Evolutionary conservation across 2,888 invertebrate genomes (phyloP).

Genomic region (Furcula furcula): DNA sequence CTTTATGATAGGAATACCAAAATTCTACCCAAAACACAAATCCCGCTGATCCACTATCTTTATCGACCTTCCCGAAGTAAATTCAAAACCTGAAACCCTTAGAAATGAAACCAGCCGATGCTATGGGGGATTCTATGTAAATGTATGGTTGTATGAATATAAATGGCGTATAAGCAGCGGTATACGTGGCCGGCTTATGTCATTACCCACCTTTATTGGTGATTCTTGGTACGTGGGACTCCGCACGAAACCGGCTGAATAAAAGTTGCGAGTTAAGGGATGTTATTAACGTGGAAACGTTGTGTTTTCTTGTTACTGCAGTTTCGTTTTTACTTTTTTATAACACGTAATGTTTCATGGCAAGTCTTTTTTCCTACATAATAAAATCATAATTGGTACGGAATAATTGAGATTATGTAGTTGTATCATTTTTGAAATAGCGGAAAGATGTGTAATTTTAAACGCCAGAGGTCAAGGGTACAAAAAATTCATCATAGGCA

Average conservation of each 20-base stretch:
- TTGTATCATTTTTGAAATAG: too few species aligned
- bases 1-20: too few species aligned
- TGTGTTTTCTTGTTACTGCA: too few species aligned
- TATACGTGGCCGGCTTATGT: slow-evolving; percentile 45
- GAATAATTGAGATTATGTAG: too few species aligned
- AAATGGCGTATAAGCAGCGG: slow-evolving; percentile 73
- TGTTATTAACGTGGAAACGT: too few species aligned
- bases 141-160: slow-evolving; percentile 78
- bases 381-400: too few species aligned
- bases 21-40: slow-evolving; percentile 21
- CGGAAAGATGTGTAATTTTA: too few species aligned
- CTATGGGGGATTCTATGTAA: slow-evolving; percentile 73
- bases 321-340: too few species aligned
- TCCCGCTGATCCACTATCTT: slow-evolving; percentile 35
- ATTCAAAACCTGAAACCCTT: slow-evolving; percentile 43
- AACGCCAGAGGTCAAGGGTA: too few species aligned
- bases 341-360: too few species aligned
- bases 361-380: too few species aligned
- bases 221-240: slow-evolving; percentile 27
- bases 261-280: not conserved
- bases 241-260: not conserved
- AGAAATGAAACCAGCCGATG: slow-evolving; percentile 51
- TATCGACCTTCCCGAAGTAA: slow-evolving; percentile 28
- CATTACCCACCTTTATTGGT: slow-evolving; percentile 37
- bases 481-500: too few species aligned